Percentiles rank a stretch among this genome's conserved stretches.
Conservation (phyloP, 2,113 vertebrate genomes). For the Ivindomyrus marchei region DNA sequence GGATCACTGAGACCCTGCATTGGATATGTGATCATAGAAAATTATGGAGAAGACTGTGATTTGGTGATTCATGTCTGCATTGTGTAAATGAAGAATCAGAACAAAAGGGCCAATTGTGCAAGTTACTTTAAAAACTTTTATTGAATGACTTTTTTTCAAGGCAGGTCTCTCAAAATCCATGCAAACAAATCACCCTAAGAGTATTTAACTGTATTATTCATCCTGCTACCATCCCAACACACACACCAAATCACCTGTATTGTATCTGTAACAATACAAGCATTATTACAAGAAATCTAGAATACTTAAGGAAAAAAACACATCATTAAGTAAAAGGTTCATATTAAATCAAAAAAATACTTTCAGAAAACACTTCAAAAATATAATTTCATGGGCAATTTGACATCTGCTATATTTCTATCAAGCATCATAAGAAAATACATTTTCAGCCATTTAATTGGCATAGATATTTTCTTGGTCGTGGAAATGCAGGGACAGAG, state of each 20-base stretch:
- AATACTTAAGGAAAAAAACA: neutral
- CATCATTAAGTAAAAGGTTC: neutral
- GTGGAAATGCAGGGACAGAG: neutral
- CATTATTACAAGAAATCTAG: neutral
- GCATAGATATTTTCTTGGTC: neutral
- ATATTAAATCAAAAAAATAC: neutral
- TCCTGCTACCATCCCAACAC: neutral
- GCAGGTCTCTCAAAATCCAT: neutral
- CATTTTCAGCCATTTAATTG: neutral
- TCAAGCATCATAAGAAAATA: neutral
- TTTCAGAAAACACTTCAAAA: slow-evolving; percentile 2
- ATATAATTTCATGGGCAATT: neutral
- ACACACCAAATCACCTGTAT: neutral
- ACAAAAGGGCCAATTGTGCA: neutral
- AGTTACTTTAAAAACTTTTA: neutral
- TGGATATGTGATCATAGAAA: neutral
- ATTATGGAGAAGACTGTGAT: neutral
- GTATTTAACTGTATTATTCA: neutral
- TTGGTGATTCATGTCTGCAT: neutral
- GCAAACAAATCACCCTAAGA: neutral
- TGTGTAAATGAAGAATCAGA: neutral
- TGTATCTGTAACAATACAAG: neutral
- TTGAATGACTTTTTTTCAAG: neutral
- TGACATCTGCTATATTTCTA: neutral
- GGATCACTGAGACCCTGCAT: neutral